Conservation (phyloP, 2,797 vertebrate species). For the Gadopsis bispinosus region DNA sequence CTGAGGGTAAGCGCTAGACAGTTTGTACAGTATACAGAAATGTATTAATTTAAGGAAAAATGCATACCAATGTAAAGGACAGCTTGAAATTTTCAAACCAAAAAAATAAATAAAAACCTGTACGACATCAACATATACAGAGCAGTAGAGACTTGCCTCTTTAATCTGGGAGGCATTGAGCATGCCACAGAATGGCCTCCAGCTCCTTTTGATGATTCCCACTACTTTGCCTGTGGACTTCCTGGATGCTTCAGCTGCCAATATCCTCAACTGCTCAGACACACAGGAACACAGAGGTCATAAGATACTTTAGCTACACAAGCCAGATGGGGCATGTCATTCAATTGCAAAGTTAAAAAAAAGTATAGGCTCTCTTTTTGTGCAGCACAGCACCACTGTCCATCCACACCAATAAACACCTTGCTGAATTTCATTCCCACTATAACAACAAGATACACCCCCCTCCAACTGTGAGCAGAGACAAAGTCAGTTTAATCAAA, state of each 20-base stretch:
- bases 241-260: slow-evolving; percentile 77
- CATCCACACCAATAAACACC: not conserved
- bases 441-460: not conserved
- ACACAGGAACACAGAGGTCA: slow-evolving; percentile 7
- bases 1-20: not conserved
- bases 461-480: not conserved
- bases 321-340: not conserved
- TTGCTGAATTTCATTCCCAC: not conserved
- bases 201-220: slow-evolving; percentile 97
- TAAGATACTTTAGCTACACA: not conserved
- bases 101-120: not conserved
- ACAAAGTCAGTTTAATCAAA: not conserved
- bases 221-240: slow-evolving; percentile 93
- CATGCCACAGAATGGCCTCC: slow-evolving; percentile 98
- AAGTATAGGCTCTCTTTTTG: not conserved
- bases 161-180: slow-evolving; percentile 93
- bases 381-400: not conserved
- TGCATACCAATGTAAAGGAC: not conserved
- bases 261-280: slow-evolving; percentile 83
- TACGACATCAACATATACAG: not conserved
- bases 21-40: not conserved
- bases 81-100: slow-evolving; percentile 1
- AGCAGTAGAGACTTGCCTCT: slow-evolving; percentile 60
- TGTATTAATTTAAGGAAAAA: accelerated
- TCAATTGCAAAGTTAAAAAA: not conserved